Evolutionary conservation across 2,113 vertebrate species (phyloP).

Genomic region (Poecilia latipinna): DNA sequence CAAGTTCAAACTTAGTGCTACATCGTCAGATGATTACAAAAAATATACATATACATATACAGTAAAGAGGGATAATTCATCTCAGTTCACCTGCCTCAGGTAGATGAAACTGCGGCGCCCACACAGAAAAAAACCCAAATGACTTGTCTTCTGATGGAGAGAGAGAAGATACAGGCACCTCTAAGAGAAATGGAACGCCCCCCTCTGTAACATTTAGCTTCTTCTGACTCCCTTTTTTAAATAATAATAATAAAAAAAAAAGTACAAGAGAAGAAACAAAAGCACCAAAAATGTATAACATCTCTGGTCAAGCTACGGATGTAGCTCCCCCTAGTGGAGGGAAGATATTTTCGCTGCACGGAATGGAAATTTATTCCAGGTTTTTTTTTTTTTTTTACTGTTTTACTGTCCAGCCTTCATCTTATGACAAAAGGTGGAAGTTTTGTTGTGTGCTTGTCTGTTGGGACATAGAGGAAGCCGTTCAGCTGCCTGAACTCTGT

Average conservation of each 20-base stretch:
- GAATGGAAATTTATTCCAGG: slow-evolving; percentile 30
- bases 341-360: slow-evolving; percentile 35
- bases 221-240: slow-evolving; percentile 61
- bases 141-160: slow-evolving; percentile 56
- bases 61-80: neutral
- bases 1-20: slow-evolving; percentile 47
- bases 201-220: slow-evolving; percentile 78
- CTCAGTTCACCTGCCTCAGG: neutral
- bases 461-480: slow-evolving; percentile 71
- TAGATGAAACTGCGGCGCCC: slow-evolving; percentile 8
- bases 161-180: slow-evolving; percentile 88
- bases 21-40: slow-evolving; percentile 7
- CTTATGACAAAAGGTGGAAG: slow-evolving; percentile 25
- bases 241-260: neutral
- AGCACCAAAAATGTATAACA: slow-evolving; percentile 58
- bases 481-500: slow-evolving; percentile 90
- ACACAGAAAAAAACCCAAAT: slow-evolving; percentile 75
- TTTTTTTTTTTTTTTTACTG: neutral
- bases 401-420: neutral
- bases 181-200: slow-evolving; percentile 67
- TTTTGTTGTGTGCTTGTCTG: slow-evolving; percentile 55
- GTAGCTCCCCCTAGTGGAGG: slow-evolving; percentile 5
- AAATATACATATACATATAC: too few relatives aligned
- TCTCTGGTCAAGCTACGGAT: slow-evolving; percentile 30
- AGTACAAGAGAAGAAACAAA: slow-evolving; percentile 43